Percentiles rank a stretch among this genome's conserved stretches.
These are phyloP conservation scores for Lepeophtheirus salmonis DNA, from an alignment of 1,140 invertebrate species.

Conservation along the genomic window DNA sequence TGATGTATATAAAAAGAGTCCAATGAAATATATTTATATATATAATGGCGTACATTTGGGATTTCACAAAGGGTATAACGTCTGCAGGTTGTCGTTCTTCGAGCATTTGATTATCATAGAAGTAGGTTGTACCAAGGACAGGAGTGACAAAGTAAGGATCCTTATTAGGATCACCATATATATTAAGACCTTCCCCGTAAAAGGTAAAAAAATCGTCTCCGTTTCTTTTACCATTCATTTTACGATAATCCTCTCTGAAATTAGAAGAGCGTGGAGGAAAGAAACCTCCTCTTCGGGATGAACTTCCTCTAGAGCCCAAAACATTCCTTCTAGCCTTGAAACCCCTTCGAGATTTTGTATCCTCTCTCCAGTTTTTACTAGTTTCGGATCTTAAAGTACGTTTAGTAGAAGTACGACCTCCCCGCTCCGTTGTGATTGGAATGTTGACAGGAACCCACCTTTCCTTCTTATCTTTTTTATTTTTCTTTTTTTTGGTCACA, in stretches of 20 bases:
- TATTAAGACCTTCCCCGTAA: not conserved
- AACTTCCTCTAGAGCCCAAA: not conserved
- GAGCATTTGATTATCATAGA: not conserved
- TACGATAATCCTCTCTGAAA: not conserved
- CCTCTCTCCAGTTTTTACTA: not conserved
- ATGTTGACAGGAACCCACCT: constrained; percentile 13
- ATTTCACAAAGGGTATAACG: not conserved
- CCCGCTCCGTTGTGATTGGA: constrained; percentile 9
- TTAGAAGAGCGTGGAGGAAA: not conserved
- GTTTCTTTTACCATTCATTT: not conserved
- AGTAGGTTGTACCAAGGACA: constrained; percentile 14
- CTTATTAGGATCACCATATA: constrained; percentile 8
- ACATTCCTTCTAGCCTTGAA: not conserved
- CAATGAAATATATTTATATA: not conserved
- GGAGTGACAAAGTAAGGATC: constrained; percentile 11
- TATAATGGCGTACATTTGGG: constrained; percentile 14
- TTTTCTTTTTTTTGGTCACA: not conserved
- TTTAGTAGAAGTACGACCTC: not conserved
- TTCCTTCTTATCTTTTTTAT: constrained; percentile 14
- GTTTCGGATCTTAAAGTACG: not conserved
- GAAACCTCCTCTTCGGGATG: not conserved
- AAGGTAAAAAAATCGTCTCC: constrained; percentile 6
- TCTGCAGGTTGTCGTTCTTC: not conserved
- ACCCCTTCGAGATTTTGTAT: not conserved
- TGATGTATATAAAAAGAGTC: constrained; percentile 47